Evolutionary conservation across 2,113 vertebrate species (phyloP), one percentile per base, ranked within the genome.

Genomic region (Meriones unguiculatus): DNA sequence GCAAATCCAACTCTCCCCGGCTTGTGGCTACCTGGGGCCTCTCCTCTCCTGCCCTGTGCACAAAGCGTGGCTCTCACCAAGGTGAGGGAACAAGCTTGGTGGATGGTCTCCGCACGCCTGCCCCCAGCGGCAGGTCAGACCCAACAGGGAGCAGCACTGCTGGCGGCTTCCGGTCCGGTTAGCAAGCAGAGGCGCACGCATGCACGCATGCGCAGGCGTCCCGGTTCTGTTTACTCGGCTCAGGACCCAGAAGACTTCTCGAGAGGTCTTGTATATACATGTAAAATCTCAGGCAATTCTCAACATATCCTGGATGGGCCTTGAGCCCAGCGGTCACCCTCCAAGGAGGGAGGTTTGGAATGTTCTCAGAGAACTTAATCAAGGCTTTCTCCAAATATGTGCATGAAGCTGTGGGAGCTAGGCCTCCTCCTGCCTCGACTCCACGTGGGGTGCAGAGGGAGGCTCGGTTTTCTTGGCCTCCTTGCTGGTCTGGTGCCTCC

Each of bases 351-450:
- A n/a, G 78, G 85, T 93, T 94, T 95, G 95, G 96, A 91, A 91
- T 67, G 85, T 77, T n/a, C 75, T 96, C 90, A 87, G 54, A 93
- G 35, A 90, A 80, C 92, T 87, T 88, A 93, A 84, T 94, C 87
- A 85, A 84, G 87, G 18, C 73, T 92, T 94, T 97, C 84, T 95
- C 97, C 93, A 95, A 96, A 97, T 95, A 93, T 62, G 95, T 85
- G 70, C 93, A 85, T 80, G 3, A 52, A 84, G 64, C 52, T 80
- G 38, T 75, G 38, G 87, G 82, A 87, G n/a, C 72, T 10, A 3
- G 22, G 73, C 76, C 57, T 95, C 85, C 75, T 94, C 91, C 85
- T 0, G 4, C 91, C 94, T 69, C 12, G 11, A 35, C 54, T 92
- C 38, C 57, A 84, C 73, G 0, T 73, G 38, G 75, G 85, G 46